Conservation (phyloP, 1,140 invertebrate species). For the Calephelis nemesis region DNA sequence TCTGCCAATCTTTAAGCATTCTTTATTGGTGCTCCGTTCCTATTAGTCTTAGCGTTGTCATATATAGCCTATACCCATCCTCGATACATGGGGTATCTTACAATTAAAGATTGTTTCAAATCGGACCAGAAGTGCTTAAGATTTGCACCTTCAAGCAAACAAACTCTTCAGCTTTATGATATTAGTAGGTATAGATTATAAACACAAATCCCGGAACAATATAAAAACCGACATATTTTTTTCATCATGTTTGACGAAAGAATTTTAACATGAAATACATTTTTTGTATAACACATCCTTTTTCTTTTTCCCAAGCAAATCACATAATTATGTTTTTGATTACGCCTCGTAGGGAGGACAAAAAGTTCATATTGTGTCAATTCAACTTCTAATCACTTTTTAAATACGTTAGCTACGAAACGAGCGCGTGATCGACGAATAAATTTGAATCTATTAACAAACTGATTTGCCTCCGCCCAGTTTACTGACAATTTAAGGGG, state of each 20-base stretch:
- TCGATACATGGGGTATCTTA: too few relatives aligned
- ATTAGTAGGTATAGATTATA: not conserved
- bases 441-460: slow-evolving; percentile 78
- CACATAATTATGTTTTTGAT: slow-evolving; percentile 73
- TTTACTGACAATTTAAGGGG: slow-evolving; percentile 64
- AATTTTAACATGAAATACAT: too few relatives aligned
- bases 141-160: too few relatives aligned
- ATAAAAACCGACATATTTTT: too few relatives aligned
- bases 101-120: not conserved
- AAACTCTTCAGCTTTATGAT: too few relatives aligned
- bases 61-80: too few relatives aligned
- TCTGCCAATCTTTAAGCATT: too few relatives aligned
- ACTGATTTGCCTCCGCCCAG: slow-evolving; percentile 64
- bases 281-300: not conserved
- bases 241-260: too few relatives aligned
- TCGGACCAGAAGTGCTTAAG: too few relatives aligned
- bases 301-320: slow-evolving; percentile 55
- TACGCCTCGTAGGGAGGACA: slow-evolving; percentile 57
- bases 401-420: slow-evolving; percentile 72
- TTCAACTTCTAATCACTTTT: slow-evolving; percentile 78
- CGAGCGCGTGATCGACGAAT: slow-evolving; percentile 68
- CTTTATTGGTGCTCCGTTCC: too few relatives aligned
- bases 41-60: too few relatives aligned
- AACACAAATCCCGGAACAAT: too few relatives aligned
- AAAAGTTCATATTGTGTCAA: slow-evolving; percentile 79